phyloP scores from a whole-genome alignment of 1,140 invertebrate genomes.

The Eumeta japonica region DNA sequence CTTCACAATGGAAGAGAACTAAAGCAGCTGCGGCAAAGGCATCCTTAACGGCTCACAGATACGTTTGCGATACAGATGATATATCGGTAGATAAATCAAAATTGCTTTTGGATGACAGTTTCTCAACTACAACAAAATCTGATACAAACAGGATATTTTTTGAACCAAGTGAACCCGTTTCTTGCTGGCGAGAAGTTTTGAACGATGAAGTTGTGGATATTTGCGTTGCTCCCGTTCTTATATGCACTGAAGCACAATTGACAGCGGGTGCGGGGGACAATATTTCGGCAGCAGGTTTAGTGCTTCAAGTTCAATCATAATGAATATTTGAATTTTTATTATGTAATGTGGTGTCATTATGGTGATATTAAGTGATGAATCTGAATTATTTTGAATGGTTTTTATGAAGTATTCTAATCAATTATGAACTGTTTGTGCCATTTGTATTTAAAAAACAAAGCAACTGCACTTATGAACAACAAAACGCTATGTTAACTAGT shows the following conservation, averaged over 20 bases:
- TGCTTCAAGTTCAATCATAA: conserved; percentile 67
- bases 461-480: too few species aligned
- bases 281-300: conserved; percentile 81
- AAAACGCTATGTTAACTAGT: too few species aligned
- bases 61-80: conserved; percentile 77
- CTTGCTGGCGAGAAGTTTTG: conserved; percentile 77
- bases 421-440: too few species aligned
- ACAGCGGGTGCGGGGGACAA: conserved; percentile 88
- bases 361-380: too few species aligned
- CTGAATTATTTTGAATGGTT: too few species aligned
- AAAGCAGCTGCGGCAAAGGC: conserved; percentile 81
- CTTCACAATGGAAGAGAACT: conserved; percentile 73
- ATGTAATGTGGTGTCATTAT: too few species aligned
- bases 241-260: conserved; percentile 79
- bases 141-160: conserved; percentile 62
- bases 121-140: conserved; percentile 66
- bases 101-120: conserved; percentile 82
- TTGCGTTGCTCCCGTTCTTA: conserved; percentile 81
- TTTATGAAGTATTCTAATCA: too few species aligned
- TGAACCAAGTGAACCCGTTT: conserved; percentile 71
- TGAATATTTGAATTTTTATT: too few species aligned
- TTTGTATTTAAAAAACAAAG: too few species aligned
- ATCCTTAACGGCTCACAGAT: conserved; percentile 78
- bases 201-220: conserved; percentile 62
- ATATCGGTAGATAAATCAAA: conserved; percentile 70